Evolutionary conservation across 2,113 vertebrate genomes (phyloP), one percentile per base, ranked within the genome.

Genomic region (Rhipidura dahli): DNA sequence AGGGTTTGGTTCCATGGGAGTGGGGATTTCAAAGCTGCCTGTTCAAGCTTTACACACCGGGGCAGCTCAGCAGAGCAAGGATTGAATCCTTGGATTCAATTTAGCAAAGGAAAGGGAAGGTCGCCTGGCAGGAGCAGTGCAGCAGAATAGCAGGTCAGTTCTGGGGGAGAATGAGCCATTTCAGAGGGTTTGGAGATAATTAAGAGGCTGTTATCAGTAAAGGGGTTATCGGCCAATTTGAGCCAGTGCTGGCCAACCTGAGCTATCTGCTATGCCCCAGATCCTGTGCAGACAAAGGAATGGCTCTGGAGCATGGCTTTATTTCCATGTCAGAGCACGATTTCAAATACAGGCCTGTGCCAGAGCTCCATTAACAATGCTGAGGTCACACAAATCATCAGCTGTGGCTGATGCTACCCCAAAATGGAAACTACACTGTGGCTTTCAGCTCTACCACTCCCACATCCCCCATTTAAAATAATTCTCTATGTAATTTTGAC

Each of bases 291-390:
- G 85, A 66, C 47, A 83, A 59, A 93, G 66, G 33, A 53, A 61
- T 1, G 3, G 51, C 49, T 76, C 30, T 45, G 78, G 47, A 87
- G 64, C 44, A 5, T 1, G 1, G 61, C 22, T 81, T 84, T 57
- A 37, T 49, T 82, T 60, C 83, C 3, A 1, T 39, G 21, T 24
- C 5, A 11, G 61, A 68, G 45, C 51, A 47, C 7, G 28, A 42
- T 45, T 51, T 75, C 87, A 66, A n/a, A 60, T 11, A 26, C 7
- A 30, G 53, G 11, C 35, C 33, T 35, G 42, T 47, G 83, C 15
- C 31, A 31, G 19, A 5, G 11, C 16, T n/a, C 49, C 20, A 8
- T 33, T 45, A 73, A 69, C 40, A 50, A 18, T 0, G 0, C 35
- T 78, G 79, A 47, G 69, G n/a, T 69, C 13, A 14, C 50, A 23